Evolutionary conservation across 2,888 invertebrate genomes (phyloP), one percentile per base, ranked within the genome.

Genomic region (Eudasyphora cyanicolor): DNA sequence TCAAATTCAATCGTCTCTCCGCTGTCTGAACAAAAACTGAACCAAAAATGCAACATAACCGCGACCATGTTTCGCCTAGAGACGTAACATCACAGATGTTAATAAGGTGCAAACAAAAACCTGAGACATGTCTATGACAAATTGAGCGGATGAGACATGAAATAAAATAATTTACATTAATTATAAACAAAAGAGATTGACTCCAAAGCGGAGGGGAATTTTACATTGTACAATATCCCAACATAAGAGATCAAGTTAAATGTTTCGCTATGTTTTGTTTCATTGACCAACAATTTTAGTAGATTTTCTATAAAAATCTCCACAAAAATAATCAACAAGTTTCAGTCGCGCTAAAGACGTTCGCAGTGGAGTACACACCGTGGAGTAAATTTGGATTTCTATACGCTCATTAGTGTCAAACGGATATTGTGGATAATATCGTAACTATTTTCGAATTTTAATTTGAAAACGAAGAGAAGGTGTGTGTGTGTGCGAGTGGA

Each of bases 91-190:
- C 10, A 29, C 2, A n/a, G n/a, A n/a, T n/a, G n/a, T n/a, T n/a
- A n/a, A n/a, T n/a, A n/a, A n/a, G n/a, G n/a, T n/a, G 10, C 14
- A 49, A n/a, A 17, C 64, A n/a, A 76, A n/a, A 19, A 12, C 29
- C 10, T 54, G 45, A 79, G 67, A 74, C 79, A 54, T 38, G 73
- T 67, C 73, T 67, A 67, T 67, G 54, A 76, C 29, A 54, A 76
- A 67, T 76, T 69, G 54, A 17, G 27, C 42, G 42, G 29, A 32
- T 45, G 45, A 45, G 45, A 45, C n/a, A 17, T 17, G 17, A 69
- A 73, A 79, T 27, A 5, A 67, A 74, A 67, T 24, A 21, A 73
- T 12, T 54, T 67, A 54, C 12, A 42, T 79, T 64, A 35, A 45
- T 42, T 73, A 21, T 38, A 10, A 5, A 12, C n/a, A n/a, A 12